Base-by-base conservation (phyloP, 2,113 vertebrate genomes). In the Cebus imitator region DNA sequence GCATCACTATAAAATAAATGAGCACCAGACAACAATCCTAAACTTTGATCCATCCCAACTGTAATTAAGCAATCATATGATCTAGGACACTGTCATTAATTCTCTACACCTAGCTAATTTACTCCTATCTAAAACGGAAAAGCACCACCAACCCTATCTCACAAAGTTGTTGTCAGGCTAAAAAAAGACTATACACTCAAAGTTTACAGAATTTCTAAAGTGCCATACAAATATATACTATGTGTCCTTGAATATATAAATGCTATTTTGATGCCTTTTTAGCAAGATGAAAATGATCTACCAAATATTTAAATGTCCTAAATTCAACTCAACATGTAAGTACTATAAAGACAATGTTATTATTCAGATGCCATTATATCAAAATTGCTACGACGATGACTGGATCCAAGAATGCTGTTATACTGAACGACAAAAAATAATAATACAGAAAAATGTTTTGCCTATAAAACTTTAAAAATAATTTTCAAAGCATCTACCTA, bases 251-350 rank as follows among this genome's bases (percentile, higher is more conserved):
- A 64, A 64, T 30, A 30, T 91, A 87, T 21, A 23, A 94, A 94
- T 85, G 45, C 79, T 73, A 91, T 43, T 84, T 93, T 40, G 57
- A 30, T 96, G 81, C 57, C 6, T 11, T n/a, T 90, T 82, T 25
- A 90, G 13, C 20, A 91, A 91, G 25, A 93, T 83, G 32, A 89
- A 94, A 96, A 90, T 45, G 6, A 72, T 52, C 45, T 90, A 73
- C 7, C 32, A 95, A 94, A 94, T 94, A 16, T 85, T 92, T 92
- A 92, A 86, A 92, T 20, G 78, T 70, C 17, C 40, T 86, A 90
- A 95, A 90, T 52, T 82, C 48, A 90, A 95, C 20, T 76, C 55
- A 80, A 79, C 50, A 50, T 85, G 4, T 30, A 72, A 84, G 7
- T 70, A 76, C 30, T 76, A 48, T 35, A 89, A 92, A 81, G 55